Conservation (phyloP, 2,113 vertebrate species). For the Bubo bubo region DNA sequence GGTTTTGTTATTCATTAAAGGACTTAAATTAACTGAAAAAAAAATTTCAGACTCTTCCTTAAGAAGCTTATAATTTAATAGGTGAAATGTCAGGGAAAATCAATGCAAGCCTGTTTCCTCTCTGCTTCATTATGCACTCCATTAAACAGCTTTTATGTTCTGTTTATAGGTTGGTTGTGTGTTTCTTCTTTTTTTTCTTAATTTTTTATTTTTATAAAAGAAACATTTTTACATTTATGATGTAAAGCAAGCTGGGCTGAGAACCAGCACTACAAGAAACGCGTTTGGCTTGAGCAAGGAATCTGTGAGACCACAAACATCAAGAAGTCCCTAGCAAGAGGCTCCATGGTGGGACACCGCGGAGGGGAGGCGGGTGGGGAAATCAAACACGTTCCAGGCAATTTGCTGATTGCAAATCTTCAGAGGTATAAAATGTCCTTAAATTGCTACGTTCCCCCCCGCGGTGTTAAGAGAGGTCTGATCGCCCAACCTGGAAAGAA, state of each 20-base stretch:
- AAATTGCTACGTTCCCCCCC: neutral
- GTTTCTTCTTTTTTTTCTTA: constrained; percentile 5
- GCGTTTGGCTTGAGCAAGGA: neutral
- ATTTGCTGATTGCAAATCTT: constrained; percentile 48
- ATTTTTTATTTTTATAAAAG: constrained; percentile 46
- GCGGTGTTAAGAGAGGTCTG: neutral
- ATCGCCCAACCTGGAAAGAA: constrained; percentile 23
- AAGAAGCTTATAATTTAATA: constrained; percentile 80
- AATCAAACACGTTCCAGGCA: constrained; percentile 21
- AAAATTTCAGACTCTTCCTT: constrained; percentile 62
- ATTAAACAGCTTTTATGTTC: constrained; percentile 80
- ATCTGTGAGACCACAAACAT: neutral
- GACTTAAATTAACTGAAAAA: constrained; percentile 65
- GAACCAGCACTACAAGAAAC: constrained; percentile 43
- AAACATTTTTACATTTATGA: constrained; percentile 62
- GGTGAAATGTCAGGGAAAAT: constrained; percentile 78
- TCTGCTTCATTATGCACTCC: constrained; percentile 70
- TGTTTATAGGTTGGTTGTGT: constrained; percentile 75
- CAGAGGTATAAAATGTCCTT: constrained; percentile 44
- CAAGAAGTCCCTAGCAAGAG: constrained; percentile 22
- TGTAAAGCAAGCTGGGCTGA: constrained; percentile 56
- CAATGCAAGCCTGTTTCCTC: constrained; percentile 70
- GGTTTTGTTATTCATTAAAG: constrained; percentile 74
- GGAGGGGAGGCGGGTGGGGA: neutral
- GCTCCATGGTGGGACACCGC: neutral